A percentile compares a stretch with the other conserved stretches of the same genome.
Evolutionary conservation across 2,888 invertebrate genomes (phyloP).

Genomic region (Cosmia pyralina): DNA sequence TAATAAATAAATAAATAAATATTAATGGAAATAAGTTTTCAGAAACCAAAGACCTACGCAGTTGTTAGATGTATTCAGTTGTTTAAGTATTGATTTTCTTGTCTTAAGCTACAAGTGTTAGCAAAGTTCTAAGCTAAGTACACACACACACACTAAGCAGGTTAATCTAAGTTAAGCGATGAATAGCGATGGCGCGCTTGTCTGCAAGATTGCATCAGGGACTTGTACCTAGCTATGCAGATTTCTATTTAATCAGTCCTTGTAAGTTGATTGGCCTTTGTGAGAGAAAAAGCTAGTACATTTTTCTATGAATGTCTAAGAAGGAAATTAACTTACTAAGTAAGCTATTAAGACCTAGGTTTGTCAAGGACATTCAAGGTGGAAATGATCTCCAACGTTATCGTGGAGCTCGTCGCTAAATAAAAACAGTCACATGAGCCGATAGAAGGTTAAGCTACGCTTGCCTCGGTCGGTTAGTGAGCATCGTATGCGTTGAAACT

Average conservation of each 20-base stretch:
- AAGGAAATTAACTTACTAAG: no score
- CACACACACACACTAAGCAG: not conserved
- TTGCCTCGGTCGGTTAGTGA: no score
- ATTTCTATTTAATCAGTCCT: conserved; percentile 23
- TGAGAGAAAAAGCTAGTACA: not conserved
- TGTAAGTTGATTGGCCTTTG: conserved; percentile 23
- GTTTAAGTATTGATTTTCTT: not conserved
- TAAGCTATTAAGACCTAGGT: no score
- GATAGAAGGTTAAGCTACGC: no score
- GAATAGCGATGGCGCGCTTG: conserved; percentile 15
- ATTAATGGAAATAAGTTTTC: not conserved
- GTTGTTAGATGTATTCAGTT: not conserved
- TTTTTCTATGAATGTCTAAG: no score
- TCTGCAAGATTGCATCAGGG: conserved; percentile 14
- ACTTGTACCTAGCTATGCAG: conserved; percentile 27
- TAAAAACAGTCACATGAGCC: no score
- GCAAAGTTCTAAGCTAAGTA: conserved; percentile 12
- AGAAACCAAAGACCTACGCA: not conserved
- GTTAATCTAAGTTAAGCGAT: conserved; percentile 25
- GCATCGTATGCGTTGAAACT: no score
- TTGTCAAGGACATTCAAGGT: no score
- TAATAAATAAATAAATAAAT: no score
- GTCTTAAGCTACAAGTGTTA: conserved; percentile 10
- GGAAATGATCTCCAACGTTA: no score
- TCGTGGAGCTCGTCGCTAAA: no score